These are phyloP conservation scores for Epinephelus moara DNA, from an alignment of 2,113 vertebrate species.

Conservation along the genomic window DNA sequence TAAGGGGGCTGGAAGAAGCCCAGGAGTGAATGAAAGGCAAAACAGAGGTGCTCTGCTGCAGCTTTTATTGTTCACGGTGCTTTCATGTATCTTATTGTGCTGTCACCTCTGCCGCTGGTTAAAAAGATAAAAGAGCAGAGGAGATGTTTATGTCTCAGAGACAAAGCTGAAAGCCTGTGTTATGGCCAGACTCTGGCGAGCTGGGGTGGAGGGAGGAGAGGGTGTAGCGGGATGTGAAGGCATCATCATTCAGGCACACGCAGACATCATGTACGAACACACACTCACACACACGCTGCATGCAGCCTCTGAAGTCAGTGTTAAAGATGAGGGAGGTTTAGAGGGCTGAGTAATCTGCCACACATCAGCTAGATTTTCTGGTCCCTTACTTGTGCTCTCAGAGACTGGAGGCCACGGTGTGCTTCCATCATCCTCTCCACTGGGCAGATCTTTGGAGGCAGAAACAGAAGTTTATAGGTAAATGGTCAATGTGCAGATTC, in stretches of 20 bases:
- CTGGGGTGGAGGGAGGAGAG: constrained; percentile 35
- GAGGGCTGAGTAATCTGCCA: constrained; percentile 35
- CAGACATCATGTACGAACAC: constrained; percentile 23
- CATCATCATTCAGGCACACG: constrained; percentile 64
- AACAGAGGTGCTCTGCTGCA: constrained; percentile 44
- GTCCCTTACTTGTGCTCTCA: constrained; percentile 78
- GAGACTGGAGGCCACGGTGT: constrained; percentile 65
- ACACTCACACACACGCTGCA: background rate
- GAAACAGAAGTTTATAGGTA: background rate
- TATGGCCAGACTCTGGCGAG: constrained; percentile 66
- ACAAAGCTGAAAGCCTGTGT: constrained; percentile 70
- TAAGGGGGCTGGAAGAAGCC: background rate
- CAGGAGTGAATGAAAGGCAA: constrained; percentile 36
- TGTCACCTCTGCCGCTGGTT: constrained; percentile 60
- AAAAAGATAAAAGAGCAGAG: constrained; percentile 66
- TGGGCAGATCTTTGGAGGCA: constrained; percentile 75
- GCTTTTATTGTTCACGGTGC: constrained; percentile 61
- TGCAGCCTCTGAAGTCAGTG: constrained; percentile 9
- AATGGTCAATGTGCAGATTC: constrained; percentile 7
- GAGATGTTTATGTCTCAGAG: constrained; percentile 75
- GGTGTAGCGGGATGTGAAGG: constrained; percentile 66
- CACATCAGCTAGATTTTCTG: constrained; percentile 21
- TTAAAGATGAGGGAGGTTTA: constrained; percentile 42
- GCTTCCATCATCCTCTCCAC: constrained; percentile 86
- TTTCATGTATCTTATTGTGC: constrained; percentile 66